phyloP scores from a whole-genome alignment of 2,797 vertebrate species.

The Pogoniulus pusillus region DNA sequence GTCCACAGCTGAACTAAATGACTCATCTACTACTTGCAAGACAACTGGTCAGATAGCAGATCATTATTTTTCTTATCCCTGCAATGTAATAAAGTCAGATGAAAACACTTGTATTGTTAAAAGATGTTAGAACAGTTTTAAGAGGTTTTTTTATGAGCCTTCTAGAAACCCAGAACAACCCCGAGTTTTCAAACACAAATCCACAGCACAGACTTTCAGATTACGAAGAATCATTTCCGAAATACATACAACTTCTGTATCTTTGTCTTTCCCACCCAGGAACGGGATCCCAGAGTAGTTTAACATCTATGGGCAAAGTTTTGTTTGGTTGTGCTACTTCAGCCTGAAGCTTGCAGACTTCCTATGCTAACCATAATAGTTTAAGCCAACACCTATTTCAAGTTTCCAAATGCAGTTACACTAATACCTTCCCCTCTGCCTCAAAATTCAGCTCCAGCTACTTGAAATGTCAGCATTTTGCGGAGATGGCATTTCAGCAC shows the following conservation, averaged over 20 bases:
- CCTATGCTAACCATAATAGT: background rate
- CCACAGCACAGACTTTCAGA: background rate
- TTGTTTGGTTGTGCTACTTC: background rate
- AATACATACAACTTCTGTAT: background rate
- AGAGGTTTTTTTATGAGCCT: background rate
- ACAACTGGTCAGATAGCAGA: background rate
- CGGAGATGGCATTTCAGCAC: background rate
- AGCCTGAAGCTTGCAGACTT: background rate
- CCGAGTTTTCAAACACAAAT: background rate
- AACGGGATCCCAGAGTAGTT: background rate
- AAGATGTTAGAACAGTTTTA: background rate
- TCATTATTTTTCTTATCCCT: background rate
- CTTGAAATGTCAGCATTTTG: conserved; percentile 8
- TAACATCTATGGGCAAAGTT: background rate
- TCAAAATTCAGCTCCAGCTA: background rate
- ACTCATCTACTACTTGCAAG: background rate
- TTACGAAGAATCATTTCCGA: background rate
- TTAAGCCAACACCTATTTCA: background rate
- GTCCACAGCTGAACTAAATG: background rate
- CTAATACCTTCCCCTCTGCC: background rate
- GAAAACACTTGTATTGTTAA: background rate
- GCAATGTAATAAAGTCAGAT: background rate
- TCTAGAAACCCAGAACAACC: background rate
- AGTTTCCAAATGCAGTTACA: background rate
- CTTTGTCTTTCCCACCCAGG: background rate